Base-by-base conservation (phyloP, 2,797 vertebrate genomes). In the Peromyscus melanophrys region DNA sequence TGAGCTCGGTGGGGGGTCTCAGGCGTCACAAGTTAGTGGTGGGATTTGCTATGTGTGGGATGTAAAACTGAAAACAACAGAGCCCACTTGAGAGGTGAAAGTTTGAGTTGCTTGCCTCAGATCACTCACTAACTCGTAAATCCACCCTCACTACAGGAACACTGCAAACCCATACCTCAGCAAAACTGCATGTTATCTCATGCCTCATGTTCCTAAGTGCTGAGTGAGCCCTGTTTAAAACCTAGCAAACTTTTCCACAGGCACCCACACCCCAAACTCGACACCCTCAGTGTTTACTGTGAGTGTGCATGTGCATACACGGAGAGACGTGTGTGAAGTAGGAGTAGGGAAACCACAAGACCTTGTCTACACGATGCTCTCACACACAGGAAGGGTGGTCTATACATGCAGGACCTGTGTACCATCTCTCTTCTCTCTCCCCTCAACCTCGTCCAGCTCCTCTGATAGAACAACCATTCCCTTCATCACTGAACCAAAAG, bases 111-210 rank as follows among this genome's bases (percentile, higher is more conserved):
- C 61, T 75, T 87, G 59, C 14, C 77, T 76, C 13, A 23, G 67
- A 77, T 93, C 94, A 69, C 65, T 96, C 75, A 19, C 34, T 14
- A 61, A 80, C 94, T 96, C 77, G 9, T 52, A 92, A 89, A 81
- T 73, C 85, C 57, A 12, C 37, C 75, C 65, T 94, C 83, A 52
- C 3, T 25, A 21, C 34, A 92, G 46, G 37, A 27, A 31, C 0
- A 0, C 75, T 57, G 77, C 92, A 78, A 23, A 86, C 16, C 2
- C 29, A 65, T 21, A 29, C 63, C 86, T 96, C 92, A 95, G 90
- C 78, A 89, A 76, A 95, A 92, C 21, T 7, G 75, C 57, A 86
- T 49, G 90, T 65, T 9, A 49, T 4, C 71, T 88, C 71, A 27
- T 0, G 21, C 92, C 77, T 89, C 27, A 1, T 14, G 71, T 82